phyloP scores from a whole-genome alignment of 1,140 invertebrate genomes.

The Liolophura sinensis region DNA sequence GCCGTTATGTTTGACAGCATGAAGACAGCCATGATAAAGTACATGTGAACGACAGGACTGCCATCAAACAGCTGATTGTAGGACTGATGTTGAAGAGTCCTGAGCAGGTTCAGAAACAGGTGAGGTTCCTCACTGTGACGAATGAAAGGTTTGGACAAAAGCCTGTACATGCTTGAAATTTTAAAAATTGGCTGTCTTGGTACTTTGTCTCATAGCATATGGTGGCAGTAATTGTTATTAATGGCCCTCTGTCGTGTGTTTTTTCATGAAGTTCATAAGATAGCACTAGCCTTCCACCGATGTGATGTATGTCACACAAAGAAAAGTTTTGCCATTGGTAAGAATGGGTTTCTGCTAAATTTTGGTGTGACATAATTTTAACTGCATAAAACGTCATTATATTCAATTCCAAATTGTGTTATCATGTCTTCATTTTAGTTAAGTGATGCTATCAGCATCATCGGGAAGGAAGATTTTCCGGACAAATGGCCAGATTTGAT shows the following conservation, averaged over 20 bases:
- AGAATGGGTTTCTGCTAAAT: too few relatives aligned
- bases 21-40: slow-evolving; percentile 82
- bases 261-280: too few relatives aligned
- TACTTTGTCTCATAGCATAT: too few relatives aligned
- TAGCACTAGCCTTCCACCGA: too few relatives aligned
- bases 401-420: slow-evolving; percentile 6
- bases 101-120: slow-evolving; percentile 86
- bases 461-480: slow-evolving; percentile 93
- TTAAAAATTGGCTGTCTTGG: too few relatives aligned
- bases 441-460: slow-evolving; percentile 93
- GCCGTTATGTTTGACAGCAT: slow-evolving; percentile 62
- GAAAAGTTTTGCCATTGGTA: too few relatives aligned
- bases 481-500: slow-evolving; percentile 91
- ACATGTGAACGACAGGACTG: slow-evolving; percentile 74
- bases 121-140: slow-evolving; percentile 16
- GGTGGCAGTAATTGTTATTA: too few relatives aligned
- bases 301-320: too few relatives aligned
- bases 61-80: slow-evolving; percentile 86
- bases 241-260: too few relatives aligned
- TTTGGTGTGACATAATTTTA: too few relatives aligned
- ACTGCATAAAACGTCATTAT: not conserved
- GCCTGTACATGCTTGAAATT: too few relatives aligned
- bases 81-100: slow-evolving; percentile 91
- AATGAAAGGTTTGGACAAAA: too few relatives aligned
- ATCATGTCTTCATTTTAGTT: slow-evolving; percentile 59